These are phyloP conservation scores for Xanthia togata DNA, from an alignment of 2,888 invertebrate genomes.

Conservation along the genomic window DNA sequence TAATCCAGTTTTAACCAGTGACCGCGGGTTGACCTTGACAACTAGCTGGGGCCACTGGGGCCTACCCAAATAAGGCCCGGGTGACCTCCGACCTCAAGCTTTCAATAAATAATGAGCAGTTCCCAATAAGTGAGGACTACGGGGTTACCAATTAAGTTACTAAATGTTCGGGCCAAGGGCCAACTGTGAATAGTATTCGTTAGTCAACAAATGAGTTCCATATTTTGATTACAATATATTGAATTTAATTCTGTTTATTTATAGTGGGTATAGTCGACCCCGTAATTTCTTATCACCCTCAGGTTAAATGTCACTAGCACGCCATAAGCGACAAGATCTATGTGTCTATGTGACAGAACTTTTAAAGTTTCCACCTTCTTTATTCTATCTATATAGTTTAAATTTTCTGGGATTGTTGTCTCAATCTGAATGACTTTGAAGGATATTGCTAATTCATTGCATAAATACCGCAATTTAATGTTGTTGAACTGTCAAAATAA, in stretches of 20 bases:
- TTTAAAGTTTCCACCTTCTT: too few relatives aligned
- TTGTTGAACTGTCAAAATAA: too few relatives aligned
- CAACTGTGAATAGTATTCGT: background rate
- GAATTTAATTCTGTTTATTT: background rate
- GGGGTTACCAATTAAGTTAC: conserved; percentile 28
- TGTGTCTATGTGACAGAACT: too few relatives aligned
- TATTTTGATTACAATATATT: background rate
- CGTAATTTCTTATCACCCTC: background rate
- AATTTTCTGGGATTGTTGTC: too few relatives aligned
- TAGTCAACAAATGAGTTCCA: background rate
- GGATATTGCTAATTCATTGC: too few relatives aligned
- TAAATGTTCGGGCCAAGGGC: background rate
- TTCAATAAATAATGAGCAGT: conserved; percentile 52
- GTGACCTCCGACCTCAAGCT: conserved; percentile 16
- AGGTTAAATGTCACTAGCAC: too few relatives aligned
- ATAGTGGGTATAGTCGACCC: background rate
- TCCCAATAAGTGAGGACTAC: background rate
- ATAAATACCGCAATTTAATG: too few relatives aligned
- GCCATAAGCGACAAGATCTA: too few relatives aligned
- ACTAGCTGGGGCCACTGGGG: conserved; percentile 3
- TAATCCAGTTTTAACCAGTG: conserved; percentile 6
- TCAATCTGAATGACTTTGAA: too few relatives aligned
- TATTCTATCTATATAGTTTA: too few relatives aligned
- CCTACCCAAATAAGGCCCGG: conserved; percentile 31
- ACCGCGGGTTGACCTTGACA: conserved; percentile 33